Evolutionary conservation across 2,113 vertebrate genomes (phyloP), one percentile per base, ranked within the genome.

Genomic region (Eidolon helvum): DNA sequence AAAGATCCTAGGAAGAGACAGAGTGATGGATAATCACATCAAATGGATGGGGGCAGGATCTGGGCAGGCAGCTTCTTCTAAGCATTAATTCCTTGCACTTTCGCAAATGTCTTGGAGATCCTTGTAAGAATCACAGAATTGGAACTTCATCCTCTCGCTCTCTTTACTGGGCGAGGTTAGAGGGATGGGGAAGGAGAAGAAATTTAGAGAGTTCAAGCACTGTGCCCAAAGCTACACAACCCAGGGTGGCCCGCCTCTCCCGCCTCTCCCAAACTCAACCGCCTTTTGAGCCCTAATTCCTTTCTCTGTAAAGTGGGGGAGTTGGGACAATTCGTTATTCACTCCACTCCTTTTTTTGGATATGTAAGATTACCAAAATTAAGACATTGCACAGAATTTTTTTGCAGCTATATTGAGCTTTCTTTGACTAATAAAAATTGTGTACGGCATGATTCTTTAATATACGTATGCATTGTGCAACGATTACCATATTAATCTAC

Each of bases 41-140:
- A 18, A 40, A 35, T 5, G 22, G 7, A 2, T 0, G 8, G 1
- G 15, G 2, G 61, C 6, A 0, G 15, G 2, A 55, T 8, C 26
- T 10, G 24, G 7, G 43, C 38, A 2, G 45, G 82, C 24, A 45
- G 33, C 21, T 80, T 14, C 6, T 7, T 35, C 16, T 35, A 18
- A 45, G 7, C 19, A 38, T 33, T 0, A 24, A 79, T 50, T 14
- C n/a, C 3, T 5, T 69, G 43, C 0, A 24, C 12, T 45, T 61
- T 33, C n/a, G 7, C 10, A 1, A 8, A 19, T 10, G 26, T n/a
- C 30, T 6, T 19, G 7, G 74, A 7, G 1, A 38, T 53, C 7
- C 45, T 40, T 35, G 35, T 69, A 11, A 53, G 9, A 66, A 75
- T 3, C 21, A 6, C 4, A 24, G 7, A 16, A 9, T 11, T 24